phyloP scores from a whole-genome alignment of 2,113 vertebrate genomes.

The Chelonoidis abingdonii region DNA sequence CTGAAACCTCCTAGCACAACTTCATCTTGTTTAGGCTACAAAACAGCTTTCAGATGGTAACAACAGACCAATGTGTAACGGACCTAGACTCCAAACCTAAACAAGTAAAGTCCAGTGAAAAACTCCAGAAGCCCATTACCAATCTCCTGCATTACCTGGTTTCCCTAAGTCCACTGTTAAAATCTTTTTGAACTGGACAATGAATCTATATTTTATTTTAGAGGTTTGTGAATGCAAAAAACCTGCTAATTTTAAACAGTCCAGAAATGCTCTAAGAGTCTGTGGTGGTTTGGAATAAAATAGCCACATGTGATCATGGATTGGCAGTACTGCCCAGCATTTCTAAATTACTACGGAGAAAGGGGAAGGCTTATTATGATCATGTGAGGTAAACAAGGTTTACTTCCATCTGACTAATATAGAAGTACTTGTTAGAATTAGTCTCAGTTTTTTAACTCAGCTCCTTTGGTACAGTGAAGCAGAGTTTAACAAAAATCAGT shows the following conservation, averaged over 20 bases:
- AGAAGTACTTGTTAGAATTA: background rate
- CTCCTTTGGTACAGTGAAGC: background rate
- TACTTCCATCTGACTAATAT: background rate
- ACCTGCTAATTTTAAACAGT: background rate
- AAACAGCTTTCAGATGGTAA: background rate
- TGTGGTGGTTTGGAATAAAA: background rate
- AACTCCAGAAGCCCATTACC: background rate
- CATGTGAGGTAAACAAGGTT: background rate
- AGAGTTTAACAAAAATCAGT: background rate
- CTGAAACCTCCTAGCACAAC: background rate
- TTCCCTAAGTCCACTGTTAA: background rate
- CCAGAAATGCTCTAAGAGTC: background rate
- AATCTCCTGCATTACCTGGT: background rate
- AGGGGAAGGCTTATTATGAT: background rate
- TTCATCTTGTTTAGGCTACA: background rate
- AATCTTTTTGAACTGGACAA: background rate
- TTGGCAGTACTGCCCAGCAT: background rate
- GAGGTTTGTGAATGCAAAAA: slow-evolving; percentile 4
- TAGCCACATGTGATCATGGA: background rate
- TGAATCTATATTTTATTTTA: background rate
- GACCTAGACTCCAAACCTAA: background rate
- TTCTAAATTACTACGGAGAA: background rate
- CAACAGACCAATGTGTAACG: background rate
- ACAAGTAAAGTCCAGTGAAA: background rate
- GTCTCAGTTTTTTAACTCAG: background rate